These are phyloP conservation scores for Penaeus indicus DNA, from an alignment of 1,140 invertebrate genomes.

Conservation along the genomic window DNA sequence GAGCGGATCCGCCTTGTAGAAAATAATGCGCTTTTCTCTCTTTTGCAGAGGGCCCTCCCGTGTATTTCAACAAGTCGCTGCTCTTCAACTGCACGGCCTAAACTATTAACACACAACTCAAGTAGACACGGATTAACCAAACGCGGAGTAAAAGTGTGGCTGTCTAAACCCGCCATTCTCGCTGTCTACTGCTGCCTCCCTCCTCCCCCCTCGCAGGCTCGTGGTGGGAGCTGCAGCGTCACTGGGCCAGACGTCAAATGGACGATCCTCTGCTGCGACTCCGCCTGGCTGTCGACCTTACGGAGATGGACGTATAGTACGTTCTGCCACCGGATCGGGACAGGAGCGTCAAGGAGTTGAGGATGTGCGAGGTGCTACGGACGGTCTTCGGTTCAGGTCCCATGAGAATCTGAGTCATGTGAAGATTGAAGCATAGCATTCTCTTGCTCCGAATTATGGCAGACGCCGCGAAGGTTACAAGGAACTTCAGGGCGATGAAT, in stretches of 20 bases:
- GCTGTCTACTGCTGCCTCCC: conserved; percentile 43
- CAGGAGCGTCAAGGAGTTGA: conserved; percentile 25
- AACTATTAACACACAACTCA: conserved; percentile 53
- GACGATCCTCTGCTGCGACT: conserved; percentile 50
- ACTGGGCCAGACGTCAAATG: conserved; percentile 22
- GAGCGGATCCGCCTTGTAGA: no score
- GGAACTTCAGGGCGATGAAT: conserved; percentile 31
- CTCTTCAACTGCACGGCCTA: conserved; percentile 62
- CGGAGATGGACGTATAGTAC: conserved; percentile 54
- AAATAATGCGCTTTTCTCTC: conserved; percentile 32
- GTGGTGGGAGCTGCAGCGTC: conserved; percentile 52
- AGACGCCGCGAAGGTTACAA: conserved; percentile 30
- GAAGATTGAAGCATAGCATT: conserved; percentile 16
- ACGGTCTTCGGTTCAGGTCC: conserved; percentile 26
- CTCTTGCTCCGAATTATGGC: conserved; percentile 7
- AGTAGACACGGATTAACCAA: conserved; percentile 45
- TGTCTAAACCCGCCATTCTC: conserved; percentile 43
- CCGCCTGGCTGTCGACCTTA: conserved; percentile 55
- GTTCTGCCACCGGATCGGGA: conserved; percentile 6
- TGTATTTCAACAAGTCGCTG: conserved; percentile 63
- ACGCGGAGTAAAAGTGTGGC: conserved; percentile 39
- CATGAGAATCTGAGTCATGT: conserved; percentile 15
- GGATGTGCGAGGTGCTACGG: conserved; percentile 32
- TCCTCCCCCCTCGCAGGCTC: conserved; percentile 35
- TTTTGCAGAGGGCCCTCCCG: conserved; percentile 55